Base-by-base conservation (phyloP, 2,113 vertebrate species). In the Brevimyrus niger region DNA sequence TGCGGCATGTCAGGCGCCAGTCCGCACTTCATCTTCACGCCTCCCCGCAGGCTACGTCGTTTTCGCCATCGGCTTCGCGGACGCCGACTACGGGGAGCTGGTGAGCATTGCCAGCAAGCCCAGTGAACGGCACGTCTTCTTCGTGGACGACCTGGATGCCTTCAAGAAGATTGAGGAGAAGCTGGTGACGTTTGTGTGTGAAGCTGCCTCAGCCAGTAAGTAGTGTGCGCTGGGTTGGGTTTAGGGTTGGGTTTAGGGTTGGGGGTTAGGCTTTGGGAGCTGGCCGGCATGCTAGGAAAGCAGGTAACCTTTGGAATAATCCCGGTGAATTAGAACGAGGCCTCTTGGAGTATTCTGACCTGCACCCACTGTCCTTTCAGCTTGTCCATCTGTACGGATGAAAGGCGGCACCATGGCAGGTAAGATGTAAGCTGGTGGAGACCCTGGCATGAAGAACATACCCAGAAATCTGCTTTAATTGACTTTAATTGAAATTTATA, bases 161-260 rank as follows among this genome's bases (percentile, higher is more conserved):
- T 99, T 99, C 93, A 93, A 95, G 92, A 99, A 98, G 93, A 99
- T 99, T 23, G 98, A 99, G 94, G 98, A 99, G 92, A 98, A 99
- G 88, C 94, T 99, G 90, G 96, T 99, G 93, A 98, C 98, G 73
- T 99, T 99, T 89, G 97, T 99, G 90, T 99, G 98, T 27, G 98
- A 99, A 94, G 97, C 98, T 0, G 98, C 98, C 11, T 97, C 98
- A 27, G 98, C 98, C 94, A 99, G 98, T 99, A 92, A 96, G 98
- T 93, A 3, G 46, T 17, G n/a, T 23, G 87, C 2, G 2, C 46
- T 38, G 31, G 4, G 13, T 51, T 17, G n/a, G 46, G 48, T 3
- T 73, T 13, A 61, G 8, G 44, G 4, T 46, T 55, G 1, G 15
- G 69, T 0, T 11, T 51, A 51, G 19, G 19, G 11, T 50, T 17